Conservation (phyloP, 2,113 vertebrate species). For the Onychostoma macrolepis region DNA sequence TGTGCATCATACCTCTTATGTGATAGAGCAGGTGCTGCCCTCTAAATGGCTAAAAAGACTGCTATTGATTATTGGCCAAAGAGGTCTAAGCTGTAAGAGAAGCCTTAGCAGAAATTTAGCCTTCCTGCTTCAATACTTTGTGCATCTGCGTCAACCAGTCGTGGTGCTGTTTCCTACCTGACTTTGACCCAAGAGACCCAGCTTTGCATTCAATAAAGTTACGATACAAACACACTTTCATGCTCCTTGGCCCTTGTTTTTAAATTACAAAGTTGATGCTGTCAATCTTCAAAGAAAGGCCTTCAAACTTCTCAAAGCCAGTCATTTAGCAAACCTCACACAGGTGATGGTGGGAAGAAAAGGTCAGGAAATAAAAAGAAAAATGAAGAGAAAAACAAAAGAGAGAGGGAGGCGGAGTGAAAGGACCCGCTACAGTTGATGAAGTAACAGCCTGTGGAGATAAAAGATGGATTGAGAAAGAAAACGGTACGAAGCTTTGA, state of each 20-base stretch:
- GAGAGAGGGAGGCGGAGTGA: constrained; percentile 9
- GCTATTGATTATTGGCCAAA: neutral
- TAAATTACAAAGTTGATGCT: constrained; percentile 33
- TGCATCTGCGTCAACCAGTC: neutral
- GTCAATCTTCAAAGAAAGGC: constrained; percentile 13
- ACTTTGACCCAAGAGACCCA: neutral
- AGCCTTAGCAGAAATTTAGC: neutral
- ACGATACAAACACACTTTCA: constrained; percentile 36
- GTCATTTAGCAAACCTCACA: constrained; percentile 8
- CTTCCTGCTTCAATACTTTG: neutral
- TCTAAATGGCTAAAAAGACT: neutral
- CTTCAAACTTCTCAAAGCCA: neutral
- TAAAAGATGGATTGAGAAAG: constrained; percentile 67
- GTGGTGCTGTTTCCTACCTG: constrained; percentile 10
- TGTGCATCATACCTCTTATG: neutral
- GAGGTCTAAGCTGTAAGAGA: constrained; percentile 5
- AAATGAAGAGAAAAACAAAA: constrained; percentile 12
- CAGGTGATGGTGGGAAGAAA: constrained; percentile 5
- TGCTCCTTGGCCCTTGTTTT: constrained; percentile 47
- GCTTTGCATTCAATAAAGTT: constrained; percentile 28
- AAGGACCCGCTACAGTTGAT: constrained; percentile 45
- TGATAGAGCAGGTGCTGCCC: constrained; percentile 8
- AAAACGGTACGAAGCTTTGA: constrained; percentile 59
- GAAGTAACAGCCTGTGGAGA: constrained; percentile 57
- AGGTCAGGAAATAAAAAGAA: constrained; percentile 1